phyloP scores from a whole-genome alignment of 2,888 invertebrate species.

The Cantharis rustica region DNA sequence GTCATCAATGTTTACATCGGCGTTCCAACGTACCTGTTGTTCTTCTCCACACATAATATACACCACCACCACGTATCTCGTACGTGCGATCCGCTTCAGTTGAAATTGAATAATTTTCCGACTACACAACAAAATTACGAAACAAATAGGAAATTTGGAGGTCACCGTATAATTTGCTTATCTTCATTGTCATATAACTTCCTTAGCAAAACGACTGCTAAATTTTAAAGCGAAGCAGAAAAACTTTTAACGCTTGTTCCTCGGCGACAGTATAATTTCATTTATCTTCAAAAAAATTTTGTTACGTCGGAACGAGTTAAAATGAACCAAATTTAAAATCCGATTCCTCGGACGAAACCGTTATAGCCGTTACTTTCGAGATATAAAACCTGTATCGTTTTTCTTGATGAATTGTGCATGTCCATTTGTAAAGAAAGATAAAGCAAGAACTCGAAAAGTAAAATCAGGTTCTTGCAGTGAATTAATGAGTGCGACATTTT shows the following conservation, averaged over 20 bases:
- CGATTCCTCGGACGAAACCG: slow-evolving; percentile 5
- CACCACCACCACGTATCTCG: neutral
- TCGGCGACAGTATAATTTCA: neutral
- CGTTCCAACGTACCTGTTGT: neutral
- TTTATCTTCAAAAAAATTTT: neutral
- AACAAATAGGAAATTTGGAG: neutral
- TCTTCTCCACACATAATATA: neutral
- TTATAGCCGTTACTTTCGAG: slow-evolving; percentile 15
- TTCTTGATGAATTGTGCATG: slow-evolving; percentile 17
- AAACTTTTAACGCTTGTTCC: neutral
- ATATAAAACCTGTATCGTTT: slow-evolving; percentile 11
- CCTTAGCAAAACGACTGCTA: neutral
- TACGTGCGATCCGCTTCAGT: neutral
- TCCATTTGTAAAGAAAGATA: slow-evolving; percentile 10
- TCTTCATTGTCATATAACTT: neutral
- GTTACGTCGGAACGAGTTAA: neutral
- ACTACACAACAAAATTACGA: neutral
- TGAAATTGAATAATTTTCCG: neutral
- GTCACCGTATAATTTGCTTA: neutral
- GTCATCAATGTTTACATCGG: neutral
- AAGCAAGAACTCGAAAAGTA: slow-evolving; percentile 9
- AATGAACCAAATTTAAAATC: slow-evolving; percentile 7
- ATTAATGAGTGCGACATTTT: neutral
- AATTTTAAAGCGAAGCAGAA: too few species aligned
- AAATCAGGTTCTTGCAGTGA: neutral